Conservation (phyloP, 2,797 vertebrate species). For the Pseudochromis fuscus region DNA sequence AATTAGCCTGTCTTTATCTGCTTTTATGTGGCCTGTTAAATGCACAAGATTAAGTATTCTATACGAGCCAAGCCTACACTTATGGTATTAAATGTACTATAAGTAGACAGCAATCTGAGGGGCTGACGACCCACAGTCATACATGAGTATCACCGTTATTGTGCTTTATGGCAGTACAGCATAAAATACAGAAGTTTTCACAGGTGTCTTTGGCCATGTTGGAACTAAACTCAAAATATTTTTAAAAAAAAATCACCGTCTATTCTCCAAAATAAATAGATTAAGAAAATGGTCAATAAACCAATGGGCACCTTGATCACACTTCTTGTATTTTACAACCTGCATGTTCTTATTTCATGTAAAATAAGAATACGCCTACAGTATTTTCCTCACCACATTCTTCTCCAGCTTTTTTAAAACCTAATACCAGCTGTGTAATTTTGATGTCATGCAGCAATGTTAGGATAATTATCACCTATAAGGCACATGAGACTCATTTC, state of each 20-base stretch:
- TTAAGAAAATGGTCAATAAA: neutral
- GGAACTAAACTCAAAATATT: too few species aligned
- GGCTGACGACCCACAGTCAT: neutral
- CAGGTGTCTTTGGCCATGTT: neutral
- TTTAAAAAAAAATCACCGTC: too few species aligned
- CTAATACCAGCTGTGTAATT: neutral
- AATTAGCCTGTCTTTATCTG: neutral
- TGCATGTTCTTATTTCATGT: too few species aligned
- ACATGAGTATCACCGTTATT: neutral
- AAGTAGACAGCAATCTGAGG: slow-evolving; percentile 1
- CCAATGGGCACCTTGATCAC: slow-evolving; percentile 4
- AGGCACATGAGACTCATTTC: neutral
- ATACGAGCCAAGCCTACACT: slow-evolving; percentile 3
- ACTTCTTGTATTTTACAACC: slow-evolving; percentile 5
- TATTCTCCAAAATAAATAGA: neutral
- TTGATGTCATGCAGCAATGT: neutral
- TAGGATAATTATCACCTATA: neutral
- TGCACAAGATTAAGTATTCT: neutral
- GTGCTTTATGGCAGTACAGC: neutral
- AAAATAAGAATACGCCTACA: too few species aligned
- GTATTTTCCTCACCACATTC: too few species aligned
- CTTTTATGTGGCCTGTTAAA: slow-evolving; percentile 13
- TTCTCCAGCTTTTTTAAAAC: neutral
- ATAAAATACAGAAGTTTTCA: slow-evolving; percentile 12
- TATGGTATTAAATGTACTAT: slow-evolving; percentile 14